Base-by-base conservation (phyloP, 2,797 vertebrate species). In the Sebastiscus tertius region DNA sequence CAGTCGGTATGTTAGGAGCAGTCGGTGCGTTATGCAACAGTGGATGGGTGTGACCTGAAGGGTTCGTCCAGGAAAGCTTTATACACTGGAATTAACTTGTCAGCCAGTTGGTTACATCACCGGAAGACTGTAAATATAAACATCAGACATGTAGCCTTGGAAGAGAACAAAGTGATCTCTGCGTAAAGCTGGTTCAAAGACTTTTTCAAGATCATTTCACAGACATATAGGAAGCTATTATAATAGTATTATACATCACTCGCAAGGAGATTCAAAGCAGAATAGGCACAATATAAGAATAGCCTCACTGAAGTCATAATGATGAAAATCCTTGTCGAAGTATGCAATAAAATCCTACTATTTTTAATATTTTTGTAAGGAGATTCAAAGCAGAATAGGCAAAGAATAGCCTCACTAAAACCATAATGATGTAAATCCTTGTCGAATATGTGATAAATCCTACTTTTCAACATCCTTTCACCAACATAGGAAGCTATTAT, bases 11-110 rank as follows among this genome's bases (percentile, higher is more conserved):
- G 14, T 13, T 39, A 0, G 39, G 5, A 39, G 39, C 39, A 39
- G n/a, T 52, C 8, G 69, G 54, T 4, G 75, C 0, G 68, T 94
- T 94, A 92, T 79, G 78, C 86, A 92, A 94, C 84, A 1, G 13
- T 2, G 68, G 55, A 18, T 29, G 87, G 39, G 69, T 62, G 81
- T 11, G 26, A 9, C 67, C 4, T 20, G 58, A 6, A 2, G n/a
- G 13, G 39, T 27, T 66, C 26, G 4, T 13, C 63, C 0, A 4
- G 26, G 1, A 7, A n/a, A 5, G 61, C n/a, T 2, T 42, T 77
- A 24, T 10, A 54, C 8, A 59, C 70, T 42, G 16, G 68, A 72
- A 72, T 72, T 84, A 74, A 63, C 29, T 18, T 20, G 10, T 27
- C 33, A n/a, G 55, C 8, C 69, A 73, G 68, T 11, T 12, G 0